Conservation (phyloP, 2,797 vertebrate genomes). For the Dermochelys coriacea region DNA sequence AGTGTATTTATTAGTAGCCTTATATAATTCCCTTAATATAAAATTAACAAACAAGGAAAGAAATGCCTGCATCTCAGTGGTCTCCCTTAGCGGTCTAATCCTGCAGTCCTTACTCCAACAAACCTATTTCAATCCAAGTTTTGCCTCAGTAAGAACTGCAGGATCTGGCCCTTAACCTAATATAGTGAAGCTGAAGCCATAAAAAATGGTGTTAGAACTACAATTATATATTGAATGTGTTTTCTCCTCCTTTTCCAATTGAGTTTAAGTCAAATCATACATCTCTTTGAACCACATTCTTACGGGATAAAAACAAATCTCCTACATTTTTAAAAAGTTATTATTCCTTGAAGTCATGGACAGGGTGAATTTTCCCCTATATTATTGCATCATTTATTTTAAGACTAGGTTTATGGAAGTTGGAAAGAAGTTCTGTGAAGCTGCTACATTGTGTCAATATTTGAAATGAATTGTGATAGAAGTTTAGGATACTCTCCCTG, state of each 20-base stretch:
- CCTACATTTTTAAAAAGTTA: neutral
- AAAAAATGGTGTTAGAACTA: neutral
- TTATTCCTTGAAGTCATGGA: neutral
- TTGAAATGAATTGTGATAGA: constrained; percentile 57
- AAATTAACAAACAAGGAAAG: neutral
- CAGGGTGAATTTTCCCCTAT: constrained; percentile 28
- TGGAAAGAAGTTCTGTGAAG: constrained; percentile 67
- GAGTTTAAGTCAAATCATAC: neutral
- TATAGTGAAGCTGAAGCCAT: neutral
- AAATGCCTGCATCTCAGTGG: rapidly evolving
- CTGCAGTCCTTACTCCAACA: neutral
- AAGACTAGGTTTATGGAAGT: constrained; percentile 39
- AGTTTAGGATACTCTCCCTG: constrained; percentile 52
- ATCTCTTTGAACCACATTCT: neutral
- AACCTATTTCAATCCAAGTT: neutral
- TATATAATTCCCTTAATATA: neutral
- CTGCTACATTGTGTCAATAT: constrained; percentile 54
- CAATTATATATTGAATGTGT: neutral
- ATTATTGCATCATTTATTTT: constrained; percentile 46
- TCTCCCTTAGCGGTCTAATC: neutral
- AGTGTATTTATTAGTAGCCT: neutral
- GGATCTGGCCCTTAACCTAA: neutral
- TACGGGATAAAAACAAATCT: neutral
- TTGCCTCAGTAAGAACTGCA: neutral
- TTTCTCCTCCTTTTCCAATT: neutral